Evolutionary conservation across 2,888 invertebrate species (phyloP), one percentile per base, ranked within the genome.

Genomic region (Encarsia formosa): DNA sequence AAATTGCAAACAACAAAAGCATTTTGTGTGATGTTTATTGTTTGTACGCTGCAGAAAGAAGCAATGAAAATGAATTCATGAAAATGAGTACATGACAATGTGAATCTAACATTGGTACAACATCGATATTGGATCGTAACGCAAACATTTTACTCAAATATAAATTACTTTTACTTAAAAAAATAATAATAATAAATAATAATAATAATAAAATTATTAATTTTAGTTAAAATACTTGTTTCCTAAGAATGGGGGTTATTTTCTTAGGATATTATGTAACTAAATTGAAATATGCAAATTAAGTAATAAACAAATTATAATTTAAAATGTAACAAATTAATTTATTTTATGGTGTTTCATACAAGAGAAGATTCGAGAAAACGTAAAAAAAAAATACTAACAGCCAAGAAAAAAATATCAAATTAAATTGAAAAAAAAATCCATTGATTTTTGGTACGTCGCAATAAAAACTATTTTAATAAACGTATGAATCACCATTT

Each of bases 101-200:
- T 46, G 32, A 49, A 39, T 46, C 49, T 42, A 56, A 56, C 56
- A 56, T 26, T 42, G 42, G 52, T 38, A 52, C 52, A 52, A 56
- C 52, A 56, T 49, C 20, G 29, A 56, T 46, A 24, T 49, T 42
- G 37, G 37, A 52, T 41, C 16, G 16, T 49, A 52, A 49, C 38
- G 41, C 45, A 52, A 52, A 40, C n/a, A 26, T 39, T 29, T 34
- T 37, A 19, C 37, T 15, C 5, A 37, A 37, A n/a, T n/a, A n/a
- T n/a, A n/a, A n/a, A 39, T 13, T 39, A n/a, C 13, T 23, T 34
- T 46, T 39, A 43, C 32, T 37, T 11, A 45, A 22, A 54, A 49
- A 19, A 29, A 45, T 31, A 43, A 42, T 18, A 11, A 26, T 40
- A 50, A 59, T 40, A 55, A 47, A 40, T 50, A 39, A 13, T 24